Percentiles rank a stretch among this genome's conserved stretches.
Conservation (phyloP, 92 coral and sea anemone species). For the Anthopleura xanthogrammica region DNA sequence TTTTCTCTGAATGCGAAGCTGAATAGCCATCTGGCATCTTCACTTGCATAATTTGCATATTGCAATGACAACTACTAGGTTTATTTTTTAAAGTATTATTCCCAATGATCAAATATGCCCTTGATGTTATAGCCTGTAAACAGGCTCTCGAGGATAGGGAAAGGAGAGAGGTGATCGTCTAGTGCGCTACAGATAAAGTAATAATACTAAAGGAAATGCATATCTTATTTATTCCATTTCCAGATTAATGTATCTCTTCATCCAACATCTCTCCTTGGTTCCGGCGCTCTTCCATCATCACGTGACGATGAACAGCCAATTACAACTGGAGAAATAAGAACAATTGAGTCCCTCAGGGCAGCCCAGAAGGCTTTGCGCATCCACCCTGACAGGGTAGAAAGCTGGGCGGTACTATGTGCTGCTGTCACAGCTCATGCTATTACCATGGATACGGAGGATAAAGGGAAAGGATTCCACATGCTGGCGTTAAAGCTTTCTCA, state of each 20-base stretch:
- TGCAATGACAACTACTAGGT: background rate
- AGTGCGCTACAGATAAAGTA: background rate
- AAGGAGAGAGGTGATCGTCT: too few relatives aligned
- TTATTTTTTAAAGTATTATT: background rate
- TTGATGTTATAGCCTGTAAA: background rate
- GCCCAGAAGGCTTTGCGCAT: constrained; percentile 95
- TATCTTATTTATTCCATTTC: background rate
- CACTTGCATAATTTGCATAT: background rate
- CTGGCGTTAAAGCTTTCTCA: constrained; percentile 69
- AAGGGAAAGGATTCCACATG: constrained; percentile 25
- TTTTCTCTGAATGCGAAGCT: too few relatives aligned
- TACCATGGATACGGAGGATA: constrained; percentile 36
- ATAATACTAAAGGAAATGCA: too few relatives aligned
- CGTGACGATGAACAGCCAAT: constrained; percentile 25
- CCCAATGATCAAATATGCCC: too few relatives aligned
- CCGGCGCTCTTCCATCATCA: constrained; percentile 56
- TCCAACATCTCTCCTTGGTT: constrained; percentile 69
- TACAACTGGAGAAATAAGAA: constrained; percentile 39
- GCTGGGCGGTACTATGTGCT: constrained; percentile 87
- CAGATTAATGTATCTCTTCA: constrained; percentile 43
- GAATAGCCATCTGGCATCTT: too few relatives aligned
- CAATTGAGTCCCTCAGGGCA: constrained; percentile 60
- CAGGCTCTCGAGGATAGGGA: too few relatives aligned
- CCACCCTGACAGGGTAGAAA: constrained; percentile 74
- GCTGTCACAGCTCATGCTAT: constrained; percentile 68